Percentiles rank a stretch among this genome's conserved stretches.
Conservation (phyloP, 2,113 vertebrate species). For the Rhinolophus sinicus region DNA sequence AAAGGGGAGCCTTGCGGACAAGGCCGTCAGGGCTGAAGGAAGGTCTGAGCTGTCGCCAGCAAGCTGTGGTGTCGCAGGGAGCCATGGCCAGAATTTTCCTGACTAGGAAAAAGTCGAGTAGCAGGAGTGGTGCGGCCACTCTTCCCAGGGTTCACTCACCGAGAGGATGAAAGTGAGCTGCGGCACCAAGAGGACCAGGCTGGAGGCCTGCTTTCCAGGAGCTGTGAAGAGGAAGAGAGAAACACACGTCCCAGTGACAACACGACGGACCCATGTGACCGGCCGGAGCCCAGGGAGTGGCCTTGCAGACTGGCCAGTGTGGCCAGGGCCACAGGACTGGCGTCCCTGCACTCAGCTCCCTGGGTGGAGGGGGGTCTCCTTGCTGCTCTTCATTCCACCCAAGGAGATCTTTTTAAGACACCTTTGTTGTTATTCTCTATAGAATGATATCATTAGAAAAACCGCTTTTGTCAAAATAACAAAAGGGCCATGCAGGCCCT, state of each 20-base stretch:
- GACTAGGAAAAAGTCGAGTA: too few species aligned
- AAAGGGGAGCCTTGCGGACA: not conserved
- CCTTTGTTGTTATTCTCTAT: not conserved
- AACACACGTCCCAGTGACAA: fast-evolving
- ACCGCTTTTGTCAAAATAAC: not conserved
- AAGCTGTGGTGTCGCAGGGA: too few species aligned
- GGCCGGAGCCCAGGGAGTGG: fast-evolving
- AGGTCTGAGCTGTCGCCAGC: too few species aligned
- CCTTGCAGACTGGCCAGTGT: fast-evolving
- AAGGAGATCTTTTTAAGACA: not conserved
- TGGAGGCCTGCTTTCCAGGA: not conserved
- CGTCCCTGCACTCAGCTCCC: not conserved
- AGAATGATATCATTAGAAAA: not conserved
- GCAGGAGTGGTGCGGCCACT: fast-evolving
- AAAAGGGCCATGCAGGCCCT: not conserved
- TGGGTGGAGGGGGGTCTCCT: fast-evolving
- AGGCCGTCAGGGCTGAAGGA: not conserved
- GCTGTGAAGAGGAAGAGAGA: not conserved
- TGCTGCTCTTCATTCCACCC: too few species aligned
- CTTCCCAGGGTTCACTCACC: not conserved
- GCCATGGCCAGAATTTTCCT: not conserved
- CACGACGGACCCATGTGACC: fast-evolving
- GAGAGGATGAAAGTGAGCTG: fast-evolving
- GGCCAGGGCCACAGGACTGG: too few species aligned
- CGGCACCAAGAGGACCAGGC: not conserved